These are phyloP conservation scores for Himalopsyche tibetana DNA, from an alignment of 2,888 invertebrate species.

Conservation along the genomic window DNA sequence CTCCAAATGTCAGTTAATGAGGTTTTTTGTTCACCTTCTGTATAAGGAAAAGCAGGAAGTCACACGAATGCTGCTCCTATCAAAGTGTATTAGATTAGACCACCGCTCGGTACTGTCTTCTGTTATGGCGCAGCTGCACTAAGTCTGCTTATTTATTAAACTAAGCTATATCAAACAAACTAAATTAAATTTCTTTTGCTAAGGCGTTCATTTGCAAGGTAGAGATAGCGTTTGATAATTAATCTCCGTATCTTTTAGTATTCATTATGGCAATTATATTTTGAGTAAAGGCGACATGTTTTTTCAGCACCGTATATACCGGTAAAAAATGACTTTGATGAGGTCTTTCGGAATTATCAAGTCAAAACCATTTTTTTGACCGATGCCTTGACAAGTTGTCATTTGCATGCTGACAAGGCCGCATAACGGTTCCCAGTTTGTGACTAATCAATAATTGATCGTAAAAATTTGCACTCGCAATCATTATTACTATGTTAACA, in stretches of 20 bases:
- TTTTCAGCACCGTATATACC: not conserved
- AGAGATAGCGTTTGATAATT: too few species aligned
- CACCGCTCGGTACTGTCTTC: slow-evolving; percentile 41
- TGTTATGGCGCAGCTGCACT: slow-evolving; percentile 15
- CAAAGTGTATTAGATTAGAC: slow-evolving; percentile 36
- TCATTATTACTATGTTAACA: slow-evolving; percentile 7
- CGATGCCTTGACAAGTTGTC: slow-evolving; percentile 43
- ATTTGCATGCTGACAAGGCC: slow-evolving; percentile 24
- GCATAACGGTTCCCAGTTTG: slow-evolving; percentile 13
- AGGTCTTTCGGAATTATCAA: slow-evolving; percentile 3
- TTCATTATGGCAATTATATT: not conserved
- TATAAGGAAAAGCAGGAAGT: slow-evolving; percentile 49
- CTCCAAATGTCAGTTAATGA: slow-evolving; percentile 52
- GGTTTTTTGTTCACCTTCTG: slow-evolving; percentile 37
- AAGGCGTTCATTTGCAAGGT: too few species aligned
- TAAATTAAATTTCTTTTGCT: not conserved
- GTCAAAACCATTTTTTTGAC: not conserved
- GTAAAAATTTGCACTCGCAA: slow-evolving; percentile 5
- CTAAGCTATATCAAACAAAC: not conserved
- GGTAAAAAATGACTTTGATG: not conserved
- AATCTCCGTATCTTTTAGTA: not conserved
- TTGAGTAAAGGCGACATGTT: slow-evolving; percentile 1
- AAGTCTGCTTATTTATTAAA: not conserved
- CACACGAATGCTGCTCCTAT: slow-evolving; percentile 21
- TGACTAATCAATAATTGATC: slow-evolving; percentile 39